Evolutionary conservation across 2,888 invertebrate genomes (phyloP).

Genomic region (Erebia epiphron): DNA sequence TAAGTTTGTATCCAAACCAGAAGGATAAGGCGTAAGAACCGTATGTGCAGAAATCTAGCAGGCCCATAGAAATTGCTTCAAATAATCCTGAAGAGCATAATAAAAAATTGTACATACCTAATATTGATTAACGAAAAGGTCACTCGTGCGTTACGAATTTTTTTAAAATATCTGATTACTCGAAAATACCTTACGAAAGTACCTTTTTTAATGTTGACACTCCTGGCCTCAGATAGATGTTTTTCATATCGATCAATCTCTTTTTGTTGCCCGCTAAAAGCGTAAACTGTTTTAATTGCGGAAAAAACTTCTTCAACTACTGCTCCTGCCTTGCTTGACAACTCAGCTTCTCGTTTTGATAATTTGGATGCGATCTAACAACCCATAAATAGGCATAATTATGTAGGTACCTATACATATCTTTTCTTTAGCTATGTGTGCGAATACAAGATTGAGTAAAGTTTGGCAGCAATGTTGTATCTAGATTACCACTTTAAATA

Average conservation of each 20-base stretch:
- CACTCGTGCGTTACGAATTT: background rate
- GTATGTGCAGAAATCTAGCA: constrained; percentile 90
- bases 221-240: constrained; percentile 83
- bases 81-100: constrained; percentile 75
- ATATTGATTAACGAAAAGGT: constrained; percentile 3
- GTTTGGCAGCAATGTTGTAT: too few species aligned
- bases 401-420: too few species aligned
- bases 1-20: constrained; percentile 90
- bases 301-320: constrained; percentile 91
- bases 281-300: constrained; percentile 89
- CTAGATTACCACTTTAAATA: too few species aligned
- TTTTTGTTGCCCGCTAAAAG: constrained; percentile 89
- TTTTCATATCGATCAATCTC: constrained; percentile 86
- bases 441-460: too few species aligned
- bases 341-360: constrained; percentile 85
- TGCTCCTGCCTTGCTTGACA: constrained; percentile 89
- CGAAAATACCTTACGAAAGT: too few species aligned
- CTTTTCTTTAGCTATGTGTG: too few species aligned
- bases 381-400: background rate
- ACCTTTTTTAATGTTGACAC: constrained; percentile 87
- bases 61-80: constrained; percentile 79
- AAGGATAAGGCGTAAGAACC: constrained; percentile 90
- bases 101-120: background rate
- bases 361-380: constrained; percentile 83
- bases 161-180: too few species aligned